Base-by-base conservation (phyloP, 2,113 vertebrate genomes). In the Ammodytes marinus region DNA sequence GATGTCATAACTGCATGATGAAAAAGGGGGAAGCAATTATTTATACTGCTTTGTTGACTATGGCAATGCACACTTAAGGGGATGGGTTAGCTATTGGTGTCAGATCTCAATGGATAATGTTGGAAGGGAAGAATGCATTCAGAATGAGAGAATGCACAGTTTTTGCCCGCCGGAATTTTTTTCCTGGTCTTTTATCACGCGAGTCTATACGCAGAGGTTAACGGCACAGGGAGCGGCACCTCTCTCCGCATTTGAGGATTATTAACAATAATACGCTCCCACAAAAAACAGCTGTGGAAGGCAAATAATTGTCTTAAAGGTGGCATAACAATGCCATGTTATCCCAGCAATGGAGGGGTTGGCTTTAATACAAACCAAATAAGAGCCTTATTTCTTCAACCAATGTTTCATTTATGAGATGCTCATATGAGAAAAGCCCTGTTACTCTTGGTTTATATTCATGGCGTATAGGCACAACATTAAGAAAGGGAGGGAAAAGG, bases 271-370 rank as follows among this genome's bases (percentile, higher is more conserved):
- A 27, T 87, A 45, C 27, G 57, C 74, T 82, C 42, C 53, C 40
- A 83, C 46, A 78, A 88, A 78, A 88, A 88, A 84, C 86, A 86
- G 78, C 79, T 80, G 53, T 27, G 69, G 82, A 83, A 88, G 73
- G 82, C 85, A 91, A 88, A 90, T 90, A 78, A 91, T 91, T 91
- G 84, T 93, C 86, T 91, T 82, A 86, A 27, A 87, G 84, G 79
- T 90, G 83, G 86, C 27, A 91, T 88, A 87, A 88, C 78, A 88
- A 90, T 89, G 65, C 49, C 54, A 50, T 83, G 69, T 81, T 87
- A 82, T 84, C 57, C 11, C 10, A 2, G 69, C 39, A 0, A 66
- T 27, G 9, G n/a, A 6, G 58, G 10, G 17, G 57, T 58, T 9
- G 13, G n/a, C 50, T 0, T 79, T 81, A 63, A 84, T 78, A 69